These are phyloP conservation scores for Mus caroli DNA, from an alignment of 2,797 vertebrate species.

Conservation along the genomic window DNA sequence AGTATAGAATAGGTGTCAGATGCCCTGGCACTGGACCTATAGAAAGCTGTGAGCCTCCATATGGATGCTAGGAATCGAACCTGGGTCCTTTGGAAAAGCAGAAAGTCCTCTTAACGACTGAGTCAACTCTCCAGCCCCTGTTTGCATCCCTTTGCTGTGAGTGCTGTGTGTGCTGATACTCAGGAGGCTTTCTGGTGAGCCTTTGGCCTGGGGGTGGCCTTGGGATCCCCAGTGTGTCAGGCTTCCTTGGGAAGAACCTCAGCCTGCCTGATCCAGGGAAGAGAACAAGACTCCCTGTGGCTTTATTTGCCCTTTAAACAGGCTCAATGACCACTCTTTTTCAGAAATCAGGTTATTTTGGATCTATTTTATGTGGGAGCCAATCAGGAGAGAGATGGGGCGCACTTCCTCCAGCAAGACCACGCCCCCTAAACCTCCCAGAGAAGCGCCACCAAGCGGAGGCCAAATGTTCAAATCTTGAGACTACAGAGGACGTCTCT, in stretches of 20 bases:
- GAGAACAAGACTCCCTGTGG: fast-evolving
- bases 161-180: background rate
- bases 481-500: background rate
- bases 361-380: background rate
- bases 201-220: too few relatives aligned
- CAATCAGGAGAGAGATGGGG: too few relatives aligned
- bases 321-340: too few relatives aligned
- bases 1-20: background rate
- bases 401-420: background rate
- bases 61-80: background rate
- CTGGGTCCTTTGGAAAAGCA: background rate
- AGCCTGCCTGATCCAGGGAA: background rate
- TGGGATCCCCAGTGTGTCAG: background rate
- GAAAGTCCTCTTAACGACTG: background rate
- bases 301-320: too few relatives aligned
- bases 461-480: background rate
- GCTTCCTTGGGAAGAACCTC: too few relatives aligned
- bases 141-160: background rate
- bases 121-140: background rate
- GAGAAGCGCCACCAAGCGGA: background rate
- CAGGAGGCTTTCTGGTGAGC: fast-evolving
- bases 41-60: too few relatives aligned
- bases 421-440: background rate
- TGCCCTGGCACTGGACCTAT: background rate
- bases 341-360: background rate